A percentile compares a stretch with the other conserved stretches of the same genome.
Evolutionary conservation across 2,797 vertebrate genomes (phyloP).

Genomic region (Botia kubotai): DNA sequence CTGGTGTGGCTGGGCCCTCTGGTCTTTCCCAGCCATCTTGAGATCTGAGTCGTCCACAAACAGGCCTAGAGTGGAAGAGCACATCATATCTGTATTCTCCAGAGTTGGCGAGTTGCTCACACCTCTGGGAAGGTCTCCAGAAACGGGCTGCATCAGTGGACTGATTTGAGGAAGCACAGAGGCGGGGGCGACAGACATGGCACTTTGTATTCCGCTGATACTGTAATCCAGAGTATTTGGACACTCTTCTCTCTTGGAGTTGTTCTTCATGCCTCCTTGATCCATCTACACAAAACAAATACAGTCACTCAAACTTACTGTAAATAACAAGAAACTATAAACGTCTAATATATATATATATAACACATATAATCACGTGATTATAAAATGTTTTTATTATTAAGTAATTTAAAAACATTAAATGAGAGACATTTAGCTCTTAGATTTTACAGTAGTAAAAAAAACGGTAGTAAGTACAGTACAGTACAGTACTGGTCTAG

Average conservation of each 20-base stretch:
- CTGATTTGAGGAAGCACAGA: constrained; percentile 83
- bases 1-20: constrained; percentile 71
- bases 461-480: too few relatives aligned
- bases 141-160: constrained; percentile 83
- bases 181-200: constrained; percentile 81
- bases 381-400: background rate
- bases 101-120: constrained; percentile 83
- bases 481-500: too few relatives aligned
- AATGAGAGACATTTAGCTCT: background rate
- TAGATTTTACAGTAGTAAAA: too few relatives aligned
- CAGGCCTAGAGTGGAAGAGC: constrained; percentile 84
- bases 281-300: constrained; percentile 72
- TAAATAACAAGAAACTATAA: background rate
- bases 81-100: constrained; percentile 71
- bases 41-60: constrained; percentile 86
- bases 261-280: constrained; percentile 76
- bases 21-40: constrained; percentile 87
- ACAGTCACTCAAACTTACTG: background rate
- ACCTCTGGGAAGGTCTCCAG: constrained; percentile 88
- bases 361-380: too few relatives aligned
- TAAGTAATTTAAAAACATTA: too few relatives aligned
- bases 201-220: constrained; percentile 81
- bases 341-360: background rate
- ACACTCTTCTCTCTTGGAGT: constrained; percentile 75
- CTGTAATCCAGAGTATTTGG: constrained; percentile 76